These are phyloP conservation scores for Connochaetes taurinus DNA, from an alignment of 2,113 vertebrate species.

Conservation along the genomic window DNA sequence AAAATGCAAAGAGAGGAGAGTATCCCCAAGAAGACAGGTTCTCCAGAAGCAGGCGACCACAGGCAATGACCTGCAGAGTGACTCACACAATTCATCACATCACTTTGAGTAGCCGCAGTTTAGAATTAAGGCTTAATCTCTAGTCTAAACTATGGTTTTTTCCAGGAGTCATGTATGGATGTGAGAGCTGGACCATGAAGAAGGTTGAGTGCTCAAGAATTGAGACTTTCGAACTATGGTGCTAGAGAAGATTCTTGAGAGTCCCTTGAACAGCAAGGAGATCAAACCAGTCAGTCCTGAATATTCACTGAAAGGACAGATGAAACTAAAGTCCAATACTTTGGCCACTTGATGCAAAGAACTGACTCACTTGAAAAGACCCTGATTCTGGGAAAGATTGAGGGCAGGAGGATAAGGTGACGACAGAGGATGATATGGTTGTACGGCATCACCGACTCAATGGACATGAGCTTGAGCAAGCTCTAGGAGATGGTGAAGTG, in stretches of 20 bases:
- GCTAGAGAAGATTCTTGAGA: not conserved
- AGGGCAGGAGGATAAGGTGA: not conserved
- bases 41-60: not conserved
- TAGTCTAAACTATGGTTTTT: not conserved
- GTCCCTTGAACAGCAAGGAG: not conserved
- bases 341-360: not conserved
- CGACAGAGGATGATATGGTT: not conserved
- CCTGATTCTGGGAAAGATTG: not conserved
- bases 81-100: not conserved
- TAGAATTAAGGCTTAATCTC: not conserved
- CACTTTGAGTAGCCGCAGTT: not conserved
- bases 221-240: not conserved
- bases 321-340: not conserved
- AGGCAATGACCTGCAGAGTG: not conserved
- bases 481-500: not conserved
- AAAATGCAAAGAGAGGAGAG: not conserved
- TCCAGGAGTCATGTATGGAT: not conserved
- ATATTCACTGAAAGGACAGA: not conserved
- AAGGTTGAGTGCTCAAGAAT: not conserved
- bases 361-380: not conserved
- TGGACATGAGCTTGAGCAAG: not conserved
- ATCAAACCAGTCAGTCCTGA: not conserved
- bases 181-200: not conserved
- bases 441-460: not conserved
- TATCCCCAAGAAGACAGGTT: not conserved